Conservation (phyloP, 2,113 vertebrate species). For the Cariama cristata region DNA sequence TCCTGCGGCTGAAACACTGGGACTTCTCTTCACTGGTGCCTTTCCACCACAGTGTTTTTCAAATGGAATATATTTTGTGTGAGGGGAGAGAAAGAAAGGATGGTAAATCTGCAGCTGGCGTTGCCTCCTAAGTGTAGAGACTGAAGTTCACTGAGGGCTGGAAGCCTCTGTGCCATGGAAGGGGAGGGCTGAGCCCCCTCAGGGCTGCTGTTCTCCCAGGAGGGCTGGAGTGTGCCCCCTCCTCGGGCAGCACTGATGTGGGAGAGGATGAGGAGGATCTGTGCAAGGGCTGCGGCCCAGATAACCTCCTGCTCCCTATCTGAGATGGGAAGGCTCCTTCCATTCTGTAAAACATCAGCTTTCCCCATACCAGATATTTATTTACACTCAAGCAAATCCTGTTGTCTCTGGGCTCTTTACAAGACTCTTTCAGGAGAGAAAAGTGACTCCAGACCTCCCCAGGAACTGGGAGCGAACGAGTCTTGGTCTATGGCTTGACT, state of each 20-base stretch:
- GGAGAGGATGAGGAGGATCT: not conserved
- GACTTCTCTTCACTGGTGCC: not conserved
- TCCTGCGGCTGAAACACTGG: not conserved
- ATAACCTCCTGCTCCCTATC: not conserved
- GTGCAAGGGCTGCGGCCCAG: not conserved
- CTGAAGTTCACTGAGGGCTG: not conserved
- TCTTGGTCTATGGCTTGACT: not conserved
- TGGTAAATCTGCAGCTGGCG: not conserved
- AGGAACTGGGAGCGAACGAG: accelerated
- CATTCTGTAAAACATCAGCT: not conserved
- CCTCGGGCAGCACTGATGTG: not conserved
- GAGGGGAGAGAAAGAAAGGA: not conserved
- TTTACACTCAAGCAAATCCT: not conserved
- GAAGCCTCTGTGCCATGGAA: not conserved
- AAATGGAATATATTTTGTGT: not conserved
- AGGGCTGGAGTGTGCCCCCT: not conserved
- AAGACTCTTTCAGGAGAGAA: not conserved
- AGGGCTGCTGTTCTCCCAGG: not conserved
- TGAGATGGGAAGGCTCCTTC: not conserved
- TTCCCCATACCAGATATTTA: not conserved
- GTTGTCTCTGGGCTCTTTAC: not conserved
- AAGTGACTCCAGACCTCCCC: not conserved
- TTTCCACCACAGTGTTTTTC: not conserved
- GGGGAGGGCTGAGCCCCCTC: not conserved
- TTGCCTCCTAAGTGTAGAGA: not conserved